Evolutionary conservation across 2,888 invertebrate genomes (phyloP).

Genomic region (Electrophaes corylata): DNA sequence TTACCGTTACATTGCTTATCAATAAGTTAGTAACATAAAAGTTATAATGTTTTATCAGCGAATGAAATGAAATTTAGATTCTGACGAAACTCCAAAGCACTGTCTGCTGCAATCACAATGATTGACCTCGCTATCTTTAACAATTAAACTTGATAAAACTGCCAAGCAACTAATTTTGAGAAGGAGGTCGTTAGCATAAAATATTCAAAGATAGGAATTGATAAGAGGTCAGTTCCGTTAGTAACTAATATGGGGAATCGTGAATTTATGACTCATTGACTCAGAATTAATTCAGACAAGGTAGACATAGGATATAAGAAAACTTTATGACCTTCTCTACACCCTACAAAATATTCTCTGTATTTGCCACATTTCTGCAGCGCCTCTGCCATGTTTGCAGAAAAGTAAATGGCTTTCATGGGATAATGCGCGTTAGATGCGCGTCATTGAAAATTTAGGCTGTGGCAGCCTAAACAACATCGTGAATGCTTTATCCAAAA

Average conservation of each 20-base stretch:
- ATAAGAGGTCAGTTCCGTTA: conserved; percentile 16
- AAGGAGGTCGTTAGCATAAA: conserved; percentile 23
- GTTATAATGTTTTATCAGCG: not conserved
- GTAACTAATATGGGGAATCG: conserved; percentile 2
- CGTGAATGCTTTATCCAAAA: too few species aligned
- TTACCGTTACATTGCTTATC: not conserved
- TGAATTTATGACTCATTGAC: not conserved
- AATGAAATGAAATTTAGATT: not conserved
- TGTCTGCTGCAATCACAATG: conserved; percentile 8
- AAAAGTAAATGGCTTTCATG: too few species aligned
- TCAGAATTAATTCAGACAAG: not conserved
- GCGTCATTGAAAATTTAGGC: too few species aligned
- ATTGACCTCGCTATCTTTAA: conserved; percentile 25
- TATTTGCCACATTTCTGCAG: too few species aligned
- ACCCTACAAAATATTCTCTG: too few species aligned
- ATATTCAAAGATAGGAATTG: conserved; percentile 4
- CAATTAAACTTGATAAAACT: conserved; percentile 16
- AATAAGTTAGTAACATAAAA: not conserved
- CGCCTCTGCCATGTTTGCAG: too few species aligned
- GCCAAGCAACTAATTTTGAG: not conserved
- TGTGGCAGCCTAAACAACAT: too few species aligned
- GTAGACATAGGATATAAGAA: not conserved
- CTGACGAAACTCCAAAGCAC: conserved; percentile 3
- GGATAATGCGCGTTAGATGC: too few species aligned
- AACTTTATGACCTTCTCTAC: too few species aligned